Evolutionary conservation across 2,888 invertebrate genomes (phyloP).

Genomic region (Watsonalla cultraria): DNA sequence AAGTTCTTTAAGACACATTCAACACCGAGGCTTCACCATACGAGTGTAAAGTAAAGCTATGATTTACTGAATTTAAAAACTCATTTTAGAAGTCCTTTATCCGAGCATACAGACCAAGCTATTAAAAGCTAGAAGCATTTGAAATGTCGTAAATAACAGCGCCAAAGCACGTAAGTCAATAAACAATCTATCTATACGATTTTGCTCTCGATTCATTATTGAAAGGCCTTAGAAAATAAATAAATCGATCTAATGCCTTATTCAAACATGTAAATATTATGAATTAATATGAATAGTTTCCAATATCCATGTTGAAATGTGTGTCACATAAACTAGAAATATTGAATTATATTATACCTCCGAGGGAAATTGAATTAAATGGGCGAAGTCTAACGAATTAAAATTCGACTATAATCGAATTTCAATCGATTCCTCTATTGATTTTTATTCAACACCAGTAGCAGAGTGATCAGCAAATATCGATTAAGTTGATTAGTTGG

Average conservation of each 20-base stretch:
- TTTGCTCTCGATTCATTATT: too few species aligned
- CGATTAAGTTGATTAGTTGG: neutral
- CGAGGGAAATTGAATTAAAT: neutral
- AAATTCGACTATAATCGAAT: neutral
- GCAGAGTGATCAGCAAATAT: neutral
- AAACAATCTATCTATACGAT: too few species aligned
- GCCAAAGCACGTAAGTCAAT: too few species aligned
- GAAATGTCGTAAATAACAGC: too few species aligned
- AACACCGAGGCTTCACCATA: too few species aligned
- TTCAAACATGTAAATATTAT: neutral
- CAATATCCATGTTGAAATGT: conserved; percentile 10
- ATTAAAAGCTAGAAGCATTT: too few species aligned
- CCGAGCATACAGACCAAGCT: too few species aligned
- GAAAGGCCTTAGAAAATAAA: too few species aligned
- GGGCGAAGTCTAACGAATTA: neutral
- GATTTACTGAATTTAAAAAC: too few species aligned
- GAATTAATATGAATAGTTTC: neutral
- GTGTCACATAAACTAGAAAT: conserved; percentile 12
- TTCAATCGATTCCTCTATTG: neutral
- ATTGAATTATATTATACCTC: conserved; percentile 1
- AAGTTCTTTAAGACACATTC: too few species aligned
- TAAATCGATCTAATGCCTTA: neutral
- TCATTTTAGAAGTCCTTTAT: too few species aligned
- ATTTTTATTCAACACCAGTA: neutral
- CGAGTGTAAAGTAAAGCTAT: too few species aligned